Evolutionary conservation across 1,140 invertebrate species (phyloP).

Genomic region (Caenorhabditis inopinata): DNA sequence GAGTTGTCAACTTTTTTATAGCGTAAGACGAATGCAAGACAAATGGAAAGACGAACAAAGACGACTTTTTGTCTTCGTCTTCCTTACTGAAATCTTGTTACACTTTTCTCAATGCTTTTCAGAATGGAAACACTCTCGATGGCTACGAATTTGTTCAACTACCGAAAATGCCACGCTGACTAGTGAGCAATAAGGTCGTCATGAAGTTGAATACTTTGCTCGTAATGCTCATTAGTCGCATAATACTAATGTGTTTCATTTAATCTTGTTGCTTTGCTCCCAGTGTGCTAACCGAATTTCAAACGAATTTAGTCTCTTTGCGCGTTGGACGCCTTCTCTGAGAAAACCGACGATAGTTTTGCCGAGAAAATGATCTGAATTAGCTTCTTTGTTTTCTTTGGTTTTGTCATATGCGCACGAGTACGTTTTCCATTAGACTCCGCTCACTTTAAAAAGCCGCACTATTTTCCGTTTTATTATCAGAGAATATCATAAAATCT

Average conservation of each 20-base stretch:
- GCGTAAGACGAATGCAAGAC: too few relatives aligned
- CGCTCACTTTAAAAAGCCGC: too few relatives aligned
- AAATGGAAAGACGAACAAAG: conserved; percentile 77
- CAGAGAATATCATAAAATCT: too few relatives aligned
- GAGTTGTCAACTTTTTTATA: too few relatives aligned
- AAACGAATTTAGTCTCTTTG: not conserved
- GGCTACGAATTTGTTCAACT: conserved; percentile 80
- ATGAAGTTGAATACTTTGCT: not conserved
- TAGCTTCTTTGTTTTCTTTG: too few relatives aligned
- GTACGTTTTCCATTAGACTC: too few relatives aligned
- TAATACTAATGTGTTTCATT: not conserved
- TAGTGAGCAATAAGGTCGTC: not conserved
- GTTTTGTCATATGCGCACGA: too few relatives aligned
- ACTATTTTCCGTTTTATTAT: too few relatives aligned
- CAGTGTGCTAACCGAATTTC: too few relatives aligned
- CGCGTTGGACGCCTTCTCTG: too few relatives aligned
- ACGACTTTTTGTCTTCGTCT: conserved; percentile 85
- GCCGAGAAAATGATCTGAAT: too few relatives aligned
- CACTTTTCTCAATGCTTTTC: conserved; percentile 81
- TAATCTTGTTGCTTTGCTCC: not conserved
- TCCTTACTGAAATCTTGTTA: conserved; percentile 82
- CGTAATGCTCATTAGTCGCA: not conserved
- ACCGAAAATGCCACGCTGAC: conserved; percentile 50
- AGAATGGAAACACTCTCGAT: conserved; percentile 88
- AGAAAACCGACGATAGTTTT: too few relatives aligned